A percentile compares a stretch with the other conserved stretches of the same genome.
These are phyloP conservation scores for Verasper variegatus DNA, from an alignment of 2,113 vertebrate genomes.

Conservation along the genomic window DNA sequence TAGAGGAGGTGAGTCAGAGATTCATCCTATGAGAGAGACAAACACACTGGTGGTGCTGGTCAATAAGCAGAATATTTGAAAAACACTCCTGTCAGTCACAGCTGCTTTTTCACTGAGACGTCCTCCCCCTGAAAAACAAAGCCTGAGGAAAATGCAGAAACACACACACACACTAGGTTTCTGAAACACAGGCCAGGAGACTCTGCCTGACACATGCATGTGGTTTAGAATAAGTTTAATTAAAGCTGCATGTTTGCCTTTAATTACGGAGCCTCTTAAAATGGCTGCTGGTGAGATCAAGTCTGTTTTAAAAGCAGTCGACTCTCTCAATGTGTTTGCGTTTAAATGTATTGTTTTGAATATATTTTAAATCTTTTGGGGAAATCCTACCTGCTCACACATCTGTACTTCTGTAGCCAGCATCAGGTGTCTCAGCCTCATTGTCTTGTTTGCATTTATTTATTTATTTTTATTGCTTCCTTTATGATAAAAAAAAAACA, in stretches of 20 bases:
- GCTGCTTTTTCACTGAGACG: conserved; percentile 39
- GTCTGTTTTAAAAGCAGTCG: not conserved
- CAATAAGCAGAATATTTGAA: conserved; percentile 38
- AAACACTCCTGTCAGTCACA: conserved; percentile 36
- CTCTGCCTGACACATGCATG: conserved; percentile 9
- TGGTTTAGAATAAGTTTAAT: conserved; percentile 11
- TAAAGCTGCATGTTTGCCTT: conserved; percentile 20
- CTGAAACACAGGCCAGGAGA: not conserved
- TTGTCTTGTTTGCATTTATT: not conserved
- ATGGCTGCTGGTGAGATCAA: not conserved
- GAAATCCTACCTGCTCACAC: not conserved
- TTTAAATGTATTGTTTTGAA: not conserved
- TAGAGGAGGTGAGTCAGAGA: conserved; percentile 31
- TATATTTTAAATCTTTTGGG: not conserved
- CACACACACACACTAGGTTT: not conserved
- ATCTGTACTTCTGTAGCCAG: not conserved
- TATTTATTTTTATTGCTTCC: not conserved
- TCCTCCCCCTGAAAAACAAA: conserved; percentile 20
- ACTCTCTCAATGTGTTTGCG: not conserved
- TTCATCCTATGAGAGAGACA: conserved; percentile 38
- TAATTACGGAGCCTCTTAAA: not conserved
- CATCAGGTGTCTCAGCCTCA: not conserved
- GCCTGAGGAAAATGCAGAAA: conserved; percentile 22
- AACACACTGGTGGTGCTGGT: conserved; percentile 20
- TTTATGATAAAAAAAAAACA: not conserved